Evolutionary conservation across 2,113 vertebrate species (phyloP).

Genomic region (Otus sunia): DNA sequence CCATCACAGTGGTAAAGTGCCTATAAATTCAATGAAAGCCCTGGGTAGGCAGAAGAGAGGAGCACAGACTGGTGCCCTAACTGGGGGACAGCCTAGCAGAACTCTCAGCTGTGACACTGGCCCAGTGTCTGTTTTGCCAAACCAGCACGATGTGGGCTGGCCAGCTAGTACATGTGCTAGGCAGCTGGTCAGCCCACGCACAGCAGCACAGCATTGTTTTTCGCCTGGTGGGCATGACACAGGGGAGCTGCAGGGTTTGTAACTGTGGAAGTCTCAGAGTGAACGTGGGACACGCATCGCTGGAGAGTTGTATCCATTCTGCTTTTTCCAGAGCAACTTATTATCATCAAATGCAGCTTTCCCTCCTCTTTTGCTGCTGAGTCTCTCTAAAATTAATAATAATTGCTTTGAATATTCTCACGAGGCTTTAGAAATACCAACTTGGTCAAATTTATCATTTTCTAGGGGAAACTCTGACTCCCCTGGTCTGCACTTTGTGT

Average conservation of each 20-base stretch:
- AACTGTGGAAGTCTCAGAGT: background rate
- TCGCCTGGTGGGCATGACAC: background rate
- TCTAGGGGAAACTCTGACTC: background rate
- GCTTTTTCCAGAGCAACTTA: background rate
- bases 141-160: background rate
- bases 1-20: rapidly evolving
- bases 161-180: background rate
- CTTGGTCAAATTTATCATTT: background rate
- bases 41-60: background rate
- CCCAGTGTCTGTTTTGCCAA: background rate
- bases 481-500: background rate
- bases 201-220: background rate
- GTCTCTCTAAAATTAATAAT: background rate
- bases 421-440: background rate
- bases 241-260: background rate
- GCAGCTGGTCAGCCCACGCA: background rate
- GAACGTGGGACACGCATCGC: rapidly evolving
- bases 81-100: background rate
- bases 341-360: background rate
- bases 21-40: background rate
- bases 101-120: background rate
- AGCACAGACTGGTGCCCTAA: background rate
- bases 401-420: background rate
- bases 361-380: background rate
- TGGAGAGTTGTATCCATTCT: background rate